Conservation (phyloP, 1,140 invertebrate genomes). For the Bombus polaris region DNA sequence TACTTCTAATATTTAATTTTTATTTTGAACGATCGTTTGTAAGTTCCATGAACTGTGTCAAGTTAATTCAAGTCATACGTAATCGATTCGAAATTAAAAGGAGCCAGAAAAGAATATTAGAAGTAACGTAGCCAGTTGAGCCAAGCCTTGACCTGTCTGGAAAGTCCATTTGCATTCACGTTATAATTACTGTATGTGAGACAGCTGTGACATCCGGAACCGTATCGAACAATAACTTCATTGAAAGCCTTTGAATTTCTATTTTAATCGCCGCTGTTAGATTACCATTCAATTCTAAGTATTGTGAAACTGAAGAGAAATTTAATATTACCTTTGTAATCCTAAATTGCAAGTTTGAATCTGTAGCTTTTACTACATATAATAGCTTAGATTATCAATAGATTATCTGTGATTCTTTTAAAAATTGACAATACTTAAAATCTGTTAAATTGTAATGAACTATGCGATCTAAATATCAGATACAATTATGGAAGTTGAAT, state of each 20-base stretch:
- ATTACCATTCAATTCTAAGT: neutral
- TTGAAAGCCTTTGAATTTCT: neutral
- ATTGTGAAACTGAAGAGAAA: too few species aligned
- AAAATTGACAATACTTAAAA: neutral
- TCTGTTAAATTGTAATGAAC: neutral
- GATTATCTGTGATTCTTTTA: neutral
- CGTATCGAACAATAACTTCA: neutral
- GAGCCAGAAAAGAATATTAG: neutral
- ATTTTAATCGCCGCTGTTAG: neutral
- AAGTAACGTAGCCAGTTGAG: neutral
- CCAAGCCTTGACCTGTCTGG: constrained; percentile 30
- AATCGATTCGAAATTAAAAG: neutral
- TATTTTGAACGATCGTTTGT: neutral
- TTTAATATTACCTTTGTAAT: neutral
- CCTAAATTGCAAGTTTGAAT: neutral
- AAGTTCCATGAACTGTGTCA: neutral
- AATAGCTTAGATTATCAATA: neutral
- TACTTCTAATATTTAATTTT: neutral
- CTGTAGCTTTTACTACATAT: neutral
- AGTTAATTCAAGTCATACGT: too few species aligned
- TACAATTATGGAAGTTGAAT: neutral
- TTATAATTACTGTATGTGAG: constrained; percentile 12
- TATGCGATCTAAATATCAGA: neutral
- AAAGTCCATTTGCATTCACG: constrained; percentile 10
- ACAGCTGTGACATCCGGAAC: constrained; percentile 3